Evolutionary conservation across 2,113 vertebrate species (phyloP).

Genomic region (Cyprinodon tularosa): DNA sequence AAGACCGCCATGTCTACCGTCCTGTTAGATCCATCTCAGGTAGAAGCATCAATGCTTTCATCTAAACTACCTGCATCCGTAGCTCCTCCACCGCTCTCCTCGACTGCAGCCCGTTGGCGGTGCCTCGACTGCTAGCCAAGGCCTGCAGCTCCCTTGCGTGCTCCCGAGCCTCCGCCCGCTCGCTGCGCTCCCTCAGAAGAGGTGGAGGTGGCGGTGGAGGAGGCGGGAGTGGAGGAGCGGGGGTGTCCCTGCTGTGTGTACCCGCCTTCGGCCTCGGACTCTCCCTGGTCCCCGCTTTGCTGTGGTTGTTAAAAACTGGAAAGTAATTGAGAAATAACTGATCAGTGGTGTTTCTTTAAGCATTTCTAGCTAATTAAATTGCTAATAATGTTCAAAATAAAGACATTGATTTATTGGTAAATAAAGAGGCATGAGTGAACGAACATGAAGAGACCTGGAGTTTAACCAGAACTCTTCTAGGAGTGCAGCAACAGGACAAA

Average conservation of each 20-base stretch:
- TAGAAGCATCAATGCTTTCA: no score
- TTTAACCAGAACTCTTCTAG: background rate
- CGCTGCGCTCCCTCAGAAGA: constrained; percentile 89
- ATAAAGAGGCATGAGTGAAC: no score
- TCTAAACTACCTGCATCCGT: constrained; percentile 86
- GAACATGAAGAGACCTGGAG: background rate
- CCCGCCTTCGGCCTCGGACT: constrained; percentile 72
- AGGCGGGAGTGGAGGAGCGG: constrained; percentile 67
- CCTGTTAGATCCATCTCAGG: background rate
- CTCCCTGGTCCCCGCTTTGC: constrained; percentile 82
- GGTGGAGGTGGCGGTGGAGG: constrained; percentile 71
- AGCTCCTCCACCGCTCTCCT: constrained; percentile 93
- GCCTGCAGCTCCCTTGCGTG: constrained; percentile 77
- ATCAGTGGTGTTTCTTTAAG: constrained; percentile 1
- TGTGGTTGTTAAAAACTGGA: constrained; percentile 91
- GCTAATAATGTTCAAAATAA: background rate
- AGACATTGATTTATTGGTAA: no score
- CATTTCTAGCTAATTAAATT: background rate
- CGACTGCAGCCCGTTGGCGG: constrained; percentile 82
- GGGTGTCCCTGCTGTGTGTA: constrained; percentile 51
- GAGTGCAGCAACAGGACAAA: background rate
- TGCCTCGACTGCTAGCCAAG: constrained; percentile 82
- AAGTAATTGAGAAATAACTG: background rate
- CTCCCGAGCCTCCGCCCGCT: constrained; percentile 88
- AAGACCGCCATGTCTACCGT: no score